Conservation (phyloP, 2,113 vertebrate genomes). For the Forbesichthys agassizii region DNA sequence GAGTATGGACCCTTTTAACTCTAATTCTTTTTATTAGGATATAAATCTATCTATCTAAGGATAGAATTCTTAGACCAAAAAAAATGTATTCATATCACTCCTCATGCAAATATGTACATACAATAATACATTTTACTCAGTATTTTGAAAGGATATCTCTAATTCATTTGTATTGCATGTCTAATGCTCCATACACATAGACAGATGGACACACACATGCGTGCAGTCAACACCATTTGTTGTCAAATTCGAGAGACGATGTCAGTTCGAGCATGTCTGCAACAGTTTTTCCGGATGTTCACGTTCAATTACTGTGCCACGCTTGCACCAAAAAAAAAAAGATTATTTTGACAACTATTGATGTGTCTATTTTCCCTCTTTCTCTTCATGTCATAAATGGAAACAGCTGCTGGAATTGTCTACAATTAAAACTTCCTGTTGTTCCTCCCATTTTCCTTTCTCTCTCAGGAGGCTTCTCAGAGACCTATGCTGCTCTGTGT, state of each 20-base stretch:
- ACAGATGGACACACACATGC: background rate
- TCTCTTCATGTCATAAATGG: conserved; percentile 19
- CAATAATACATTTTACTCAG: too few relatives aligned
- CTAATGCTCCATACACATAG: background rate
- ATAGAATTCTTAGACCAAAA: too few relatives aligned
- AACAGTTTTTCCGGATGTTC: conserved; percentile 54
- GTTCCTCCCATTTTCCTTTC: conserved; percentile 25
- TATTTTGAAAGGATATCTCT: too few relatives aligned
- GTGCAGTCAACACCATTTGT: background rate
- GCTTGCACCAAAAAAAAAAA: conserved; percentile 33
- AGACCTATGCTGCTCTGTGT: conserved; percentile 86
- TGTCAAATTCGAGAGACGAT: conserved; percentile 33
- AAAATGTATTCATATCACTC: too few relatives aligned
- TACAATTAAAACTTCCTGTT: conserved; percentile 25
- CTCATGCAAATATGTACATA: background rate
- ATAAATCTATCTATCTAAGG: too few relatives aligned
- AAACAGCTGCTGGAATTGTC: conserved; percentile 59
- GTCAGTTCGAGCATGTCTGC: conserved; percentile 27
- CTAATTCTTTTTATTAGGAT: too few relatives aligned
- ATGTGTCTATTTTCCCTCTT: conserved; percentile 21
- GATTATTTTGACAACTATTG: conserved; percentile 43
- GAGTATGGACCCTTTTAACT: too few relatives aligned
- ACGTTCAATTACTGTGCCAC: conserved; percentile 34
- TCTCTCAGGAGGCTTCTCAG: conserved; percentile 78
- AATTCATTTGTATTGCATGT: too few relatives aligned